Evolutionary conservation across 2,113 vertebrate genomes (phyloP).

Genomic region (Hydrolagus affinis): DNA sequence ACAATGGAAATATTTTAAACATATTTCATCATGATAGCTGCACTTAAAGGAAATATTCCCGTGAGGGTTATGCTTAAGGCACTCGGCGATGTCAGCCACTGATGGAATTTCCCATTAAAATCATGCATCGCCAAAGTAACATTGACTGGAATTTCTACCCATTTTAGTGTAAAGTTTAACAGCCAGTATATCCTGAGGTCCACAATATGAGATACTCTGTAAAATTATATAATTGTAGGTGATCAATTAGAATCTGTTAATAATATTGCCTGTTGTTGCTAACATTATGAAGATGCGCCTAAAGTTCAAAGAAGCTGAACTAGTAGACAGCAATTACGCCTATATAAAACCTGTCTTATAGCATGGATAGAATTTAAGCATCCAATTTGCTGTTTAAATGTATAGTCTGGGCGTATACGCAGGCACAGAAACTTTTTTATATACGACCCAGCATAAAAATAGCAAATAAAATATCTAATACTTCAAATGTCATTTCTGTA

Average conservation of each 20-base stretch:
- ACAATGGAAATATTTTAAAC: too few species aligned
- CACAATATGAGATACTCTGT: background rate
- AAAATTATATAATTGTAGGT: background rate
- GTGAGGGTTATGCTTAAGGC: too few species aligned
- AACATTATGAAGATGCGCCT: background rate
- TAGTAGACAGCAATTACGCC: background rate
- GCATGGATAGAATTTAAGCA: background rate
- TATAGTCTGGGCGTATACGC: background rate
- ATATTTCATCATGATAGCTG: too few species aligned
- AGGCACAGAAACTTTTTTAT: background rate
- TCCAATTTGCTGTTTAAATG: background rate
- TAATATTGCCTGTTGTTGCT: background rate
- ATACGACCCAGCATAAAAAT: background rate
- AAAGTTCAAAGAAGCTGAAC: constrained; percentile 2
- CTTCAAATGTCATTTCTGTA: background rate
- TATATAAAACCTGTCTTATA: background rate
- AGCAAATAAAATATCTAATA: background rate
- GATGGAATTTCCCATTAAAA: too few species aligned
- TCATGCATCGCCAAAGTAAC: too few species aligned
- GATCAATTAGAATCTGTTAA: background rate
- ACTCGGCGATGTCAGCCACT: too few species aligned
- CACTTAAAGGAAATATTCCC: too few species aligned
- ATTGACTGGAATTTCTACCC: too few species aligned
- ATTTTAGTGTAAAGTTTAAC: too few species aligned
- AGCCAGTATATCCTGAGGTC: background rate